Evolutionary conservation across 2,113 vertebrate genomes (phyloP), one percentile per base, ranked within the genome.

Genomic region (Orycteropus afer): DNA sequence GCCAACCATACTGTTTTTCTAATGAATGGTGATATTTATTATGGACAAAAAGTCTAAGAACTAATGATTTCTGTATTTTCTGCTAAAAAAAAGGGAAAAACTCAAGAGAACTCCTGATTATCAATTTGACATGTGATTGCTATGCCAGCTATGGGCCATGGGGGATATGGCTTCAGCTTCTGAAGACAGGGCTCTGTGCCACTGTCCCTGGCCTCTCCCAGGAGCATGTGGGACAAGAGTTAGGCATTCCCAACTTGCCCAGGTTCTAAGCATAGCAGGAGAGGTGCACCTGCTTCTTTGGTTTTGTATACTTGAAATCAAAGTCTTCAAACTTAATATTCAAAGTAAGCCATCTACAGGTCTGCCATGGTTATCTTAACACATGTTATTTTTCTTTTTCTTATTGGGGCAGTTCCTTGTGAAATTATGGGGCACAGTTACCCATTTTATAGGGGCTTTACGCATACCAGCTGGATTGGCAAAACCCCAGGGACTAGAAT

Each of bases 141-240:
- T 49, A 20, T 0, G 7, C 8, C 1, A 23, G 47, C 3, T 22
- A 29, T 7, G 25, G 9, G 61, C 61, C 29, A 65, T 65, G 61
- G 2, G 32, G 32, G 11, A 5, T 2, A n/a, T n/a, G n/a, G n/a
- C 6, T 0, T 0, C 14, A 73, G 10, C 0, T 12, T 51, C 49
- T 69, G 22, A 78, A 78, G n/a, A 53, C 37, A 94, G 63, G 57
- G 15, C 13, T 69, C 59, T 49, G 80, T 5, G 13, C 17, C 42
- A 15, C 6, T 1, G 27, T 12, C 57, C 23, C 7, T 11, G 25
- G 57, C 67, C 42, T 49, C 42, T 65, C 67, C 37, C 22, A 4
- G 47, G 47, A 47, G 45, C 5, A 11, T 0, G 11, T 15, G 9
- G 53, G 67, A 77, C 15, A 65, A 57, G n/a, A 22, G 45, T n/a